phyloP scores from a whole-genome alignment of 2,888 invertebrate genomes.

The Microdon myrmicae region DNA sequence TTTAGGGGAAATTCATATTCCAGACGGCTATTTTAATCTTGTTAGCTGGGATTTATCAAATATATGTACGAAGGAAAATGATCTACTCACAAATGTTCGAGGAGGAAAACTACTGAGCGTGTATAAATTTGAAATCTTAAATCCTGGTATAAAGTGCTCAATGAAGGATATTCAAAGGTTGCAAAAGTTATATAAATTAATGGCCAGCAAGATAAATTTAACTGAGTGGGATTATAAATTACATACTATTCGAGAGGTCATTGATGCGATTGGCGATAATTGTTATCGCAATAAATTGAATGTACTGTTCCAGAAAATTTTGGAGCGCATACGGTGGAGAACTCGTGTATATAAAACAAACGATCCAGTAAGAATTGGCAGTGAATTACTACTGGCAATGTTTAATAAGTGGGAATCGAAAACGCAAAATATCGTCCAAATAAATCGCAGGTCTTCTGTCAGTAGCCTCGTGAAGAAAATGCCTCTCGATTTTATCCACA shows the following conservation, averaged over 20 bases:
- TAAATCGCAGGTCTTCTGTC: not conserved
- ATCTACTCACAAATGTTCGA: not conserved
- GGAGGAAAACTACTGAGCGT: not conserved
- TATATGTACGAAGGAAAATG: not conserved
- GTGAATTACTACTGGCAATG: conserved; percentile 4
- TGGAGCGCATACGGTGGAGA: conserved; percentile 9
- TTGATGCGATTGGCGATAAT: conserved; percentile 6
- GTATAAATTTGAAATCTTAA: conserved; percentile 16
- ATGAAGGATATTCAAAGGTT: not conserved
- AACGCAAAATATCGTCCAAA: conserved; percentile 8
- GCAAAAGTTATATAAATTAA: conserved; percentile 19
- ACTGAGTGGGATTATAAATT: conserved; percentile 18
- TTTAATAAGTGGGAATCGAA: conserved; percentile 22
- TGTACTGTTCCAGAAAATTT: conserved; percentile 1
- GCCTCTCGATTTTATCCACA: conserved; percentile 21
- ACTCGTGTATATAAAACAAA: conserved; percentile 6
- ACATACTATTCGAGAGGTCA: conserved; percentile 11
- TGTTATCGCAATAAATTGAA: conserved; percentile 8
- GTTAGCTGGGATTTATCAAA: conserved; percentile 1
- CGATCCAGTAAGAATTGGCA: conserved; percentile 6
- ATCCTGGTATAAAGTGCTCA: conserved; percentile 27
- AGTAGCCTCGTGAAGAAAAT: conserved; percentile 13
- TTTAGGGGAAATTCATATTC: conserved; percentile 12
- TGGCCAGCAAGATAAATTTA: conserved; percentile 1
- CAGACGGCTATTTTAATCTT: conserved; percentile 2